Conservation (phyloP, 2,113 vertebrate species). For the Mastomys coucha region DNA sequence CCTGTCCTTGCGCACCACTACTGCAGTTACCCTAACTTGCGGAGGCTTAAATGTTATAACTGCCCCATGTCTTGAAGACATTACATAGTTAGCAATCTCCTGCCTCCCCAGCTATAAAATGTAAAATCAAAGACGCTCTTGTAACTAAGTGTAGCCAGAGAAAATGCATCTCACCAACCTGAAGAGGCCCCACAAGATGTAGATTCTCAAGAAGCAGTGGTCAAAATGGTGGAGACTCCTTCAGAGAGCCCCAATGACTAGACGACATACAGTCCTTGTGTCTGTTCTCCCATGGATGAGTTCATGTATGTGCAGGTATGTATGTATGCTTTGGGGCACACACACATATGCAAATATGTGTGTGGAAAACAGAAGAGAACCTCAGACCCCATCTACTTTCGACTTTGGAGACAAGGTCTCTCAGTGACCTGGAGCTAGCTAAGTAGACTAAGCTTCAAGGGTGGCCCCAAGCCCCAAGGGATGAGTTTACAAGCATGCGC, state of each 20-base stretch:
- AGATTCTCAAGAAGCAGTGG: background rate
- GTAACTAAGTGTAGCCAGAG: background rate
- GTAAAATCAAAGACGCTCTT: background rate
- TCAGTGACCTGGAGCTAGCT: background rate
- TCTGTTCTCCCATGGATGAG: no score
- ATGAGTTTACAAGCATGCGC: background rate
- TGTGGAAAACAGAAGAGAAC: background rate
- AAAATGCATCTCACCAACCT: background rate
- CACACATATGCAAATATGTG: no score
- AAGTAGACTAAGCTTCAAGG: background rate
- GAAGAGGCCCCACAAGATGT: no score
- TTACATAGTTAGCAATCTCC: background rate
- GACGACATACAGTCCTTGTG: no score
- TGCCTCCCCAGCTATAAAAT: background rate
- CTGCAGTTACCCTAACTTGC: no score
- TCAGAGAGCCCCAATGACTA: accelerated
- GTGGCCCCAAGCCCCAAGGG: background rate
- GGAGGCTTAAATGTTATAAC: background rate
- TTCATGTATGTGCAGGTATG: no score
- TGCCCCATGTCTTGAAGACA: background rate
- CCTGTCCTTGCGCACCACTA: accelerated
- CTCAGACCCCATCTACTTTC: background rate
- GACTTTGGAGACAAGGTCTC: background rate
- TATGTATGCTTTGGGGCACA: no score
- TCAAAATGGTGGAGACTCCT: background rate